These are phyloP conservation scores for Lymantria dispar DNA, from an alignment of 2,888 invertebrate genomes.

Conservation along the genomic window DNA sequence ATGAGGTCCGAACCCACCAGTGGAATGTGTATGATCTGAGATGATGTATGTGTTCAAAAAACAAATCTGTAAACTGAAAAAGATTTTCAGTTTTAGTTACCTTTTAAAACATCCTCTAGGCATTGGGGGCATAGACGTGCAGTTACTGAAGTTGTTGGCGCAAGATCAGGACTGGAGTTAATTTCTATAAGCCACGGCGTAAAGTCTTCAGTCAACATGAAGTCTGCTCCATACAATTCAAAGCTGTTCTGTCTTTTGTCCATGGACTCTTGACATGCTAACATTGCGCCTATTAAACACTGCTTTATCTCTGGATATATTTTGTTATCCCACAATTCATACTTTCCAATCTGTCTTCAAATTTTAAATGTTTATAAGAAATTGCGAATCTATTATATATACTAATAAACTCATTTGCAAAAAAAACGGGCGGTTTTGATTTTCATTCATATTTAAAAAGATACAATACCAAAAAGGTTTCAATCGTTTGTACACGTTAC, in stretches of 20 bases:
- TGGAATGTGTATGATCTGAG: no score
- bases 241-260: constrained; percentile 91
- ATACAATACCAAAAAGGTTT: no score
- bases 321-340: constrained; percentile 90
- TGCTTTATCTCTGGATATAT: constrained; percentile 95
- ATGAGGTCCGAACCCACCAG: no score
- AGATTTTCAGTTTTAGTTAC: constrained; percentile 43
- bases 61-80: no score
- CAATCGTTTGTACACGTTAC: no score
- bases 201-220: constrained; percentile 94
- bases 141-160: constrained; percentile 94
- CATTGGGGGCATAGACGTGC: constrained; percentile 93
- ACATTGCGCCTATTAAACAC: constrained; percentile 88
- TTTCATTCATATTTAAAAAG: no score
- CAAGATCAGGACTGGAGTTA: constrained; percentile 96
- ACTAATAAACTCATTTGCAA: no score
- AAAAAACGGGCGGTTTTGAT: no score
- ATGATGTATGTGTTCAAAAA: no score
- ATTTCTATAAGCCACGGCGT: constrained; percentile 97
- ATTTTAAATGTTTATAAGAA: constrained; percentile 25
- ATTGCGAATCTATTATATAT: neutral
- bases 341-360: constrained; percentile 87
- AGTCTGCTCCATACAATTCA: constrained; percentile 97
- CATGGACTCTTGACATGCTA: constrained; percentile 94
- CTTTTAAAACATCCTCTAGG: constrained; percentile 95